phyloP scores from a whole-genome alignment of 2,113 vertebrate species.

The Mesitornis unicolor region DNA sequence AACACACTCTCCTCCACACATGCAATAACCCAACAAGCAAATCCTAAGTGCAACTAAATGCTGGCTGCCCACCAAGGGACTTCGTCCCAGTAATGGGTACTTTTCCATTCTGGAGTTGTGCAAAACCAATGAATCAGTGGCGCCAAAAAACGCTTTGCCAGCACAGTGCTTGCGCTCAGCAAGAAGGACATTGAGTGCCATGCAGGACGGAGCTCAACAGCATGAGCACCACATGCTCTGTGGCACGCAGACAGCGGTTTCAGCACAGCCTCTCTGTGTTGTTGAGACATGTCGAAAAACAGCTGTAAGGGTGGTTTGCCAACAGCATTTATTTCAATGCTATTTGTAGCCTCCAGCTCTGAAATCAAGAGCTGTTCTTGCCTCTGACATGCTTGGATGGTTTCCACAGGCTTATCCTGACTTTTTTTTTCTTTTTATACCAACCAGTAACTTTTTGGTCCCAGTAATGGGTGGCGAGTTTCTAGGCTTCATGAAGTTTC shows the following conservation, averaged over 20 bases:
- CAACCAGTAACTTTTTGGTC: neutral
- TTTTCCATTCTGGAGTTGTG: neutral
- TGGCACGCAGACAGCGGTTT: neutral
- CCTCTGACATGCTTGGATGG: neutral
- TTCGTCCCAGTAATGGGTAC: neutral
- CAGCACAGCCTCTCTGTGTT: too few species aligned
- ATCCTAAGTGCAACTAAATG: rapidly evolving
- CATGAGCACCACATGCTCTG: rapidly evolving
- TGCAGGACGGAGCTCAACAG: neutral
- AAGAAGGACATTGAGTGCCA: rapidly evolving
- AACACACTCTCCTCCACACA: too few species aligned
- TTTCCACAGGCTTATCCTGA: neutral
- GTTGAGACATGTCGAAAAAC: neutral
- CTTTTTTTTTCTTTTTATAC: neutral
- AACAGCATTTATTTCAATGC: neutral
- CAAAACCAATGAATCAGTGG: neutral
- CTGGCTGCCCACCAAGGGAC: neutral
- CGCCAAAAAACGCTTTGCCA: rapidly evolving
- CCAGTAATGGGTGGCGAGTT: neutral
- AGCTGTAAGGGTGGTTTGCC: neutral
- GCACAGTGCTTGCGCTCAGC: rapidly evolving
- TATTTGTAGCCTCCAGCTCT: neutral
- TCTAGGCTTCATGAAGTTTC: neutral
- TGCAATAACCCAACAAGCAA: neutral
- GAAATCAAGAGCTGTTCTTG: neutral